These are phyloP conservation scores for Tretioscincus oriximinensis DNA, from an alignment of 2,113 vertebrate genomes.

Conservation along the genomic window DNA sequence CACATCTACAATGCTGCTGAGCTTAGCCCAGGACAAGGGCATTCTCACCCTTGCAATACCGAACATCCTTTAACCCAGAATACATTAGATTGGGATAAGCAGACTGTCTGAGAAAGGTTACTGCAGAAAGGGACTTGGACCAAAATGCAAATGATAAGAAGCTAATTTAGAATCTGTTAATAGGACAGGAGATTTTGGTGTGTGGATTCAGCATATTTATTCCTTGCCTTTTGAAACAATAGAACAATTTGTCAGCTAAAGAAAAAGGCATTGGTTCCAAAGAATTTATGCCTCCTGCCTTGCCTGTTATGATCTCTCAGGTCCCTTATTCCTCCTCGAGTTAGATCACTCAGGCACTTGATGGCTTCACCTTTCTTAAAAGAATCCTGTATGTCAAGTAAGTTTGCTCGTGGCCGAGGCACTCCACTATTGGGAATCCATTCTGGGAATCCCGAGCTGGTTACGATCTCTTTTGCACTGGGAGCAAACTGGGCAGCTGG, in stretches of 20 bases:
- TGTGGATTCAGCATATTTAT: conserved; percentile 10
- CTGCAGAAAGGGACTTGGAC: background rate
- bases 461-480: background rate
- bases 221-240: conserved; percentile 47
- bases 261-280: conserved; percentile 75
- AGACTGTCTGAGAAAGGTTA: too few relatives aligned
- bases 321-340: conserved; percentile 66
- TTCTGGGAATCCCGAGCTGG: conserved; percentile 20
- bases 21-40: too few relatives aligned
- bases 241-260: conserved; percentile 61
- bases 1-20: too few relatives aligned
- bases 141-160: background rate
- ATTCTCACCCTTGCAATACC: too few relatives aligned
- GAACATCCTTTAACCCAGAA: too few relatives aligned
- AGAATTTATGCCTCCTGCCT: conserved; percentile 76
- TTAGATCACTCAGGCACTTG: conserved; percentile 59
- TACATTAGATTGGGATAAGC: too few relatives aligned
- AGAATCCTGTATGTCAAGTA: conserved; percentile 73
- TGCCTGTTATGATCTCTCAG: conserved; percentile 70
- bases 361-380: conserved; percentile 75
- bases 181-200: background rate
- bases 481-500: conserved; percentile 1
- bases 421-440: conserved; percentile 44
- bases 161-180: background rate
- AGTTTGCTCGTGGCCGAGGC: conserved; percentile 34